Conservation (phyloP, 2,113 vertebrate species). For the Eubucco bourcierii region DNA sequence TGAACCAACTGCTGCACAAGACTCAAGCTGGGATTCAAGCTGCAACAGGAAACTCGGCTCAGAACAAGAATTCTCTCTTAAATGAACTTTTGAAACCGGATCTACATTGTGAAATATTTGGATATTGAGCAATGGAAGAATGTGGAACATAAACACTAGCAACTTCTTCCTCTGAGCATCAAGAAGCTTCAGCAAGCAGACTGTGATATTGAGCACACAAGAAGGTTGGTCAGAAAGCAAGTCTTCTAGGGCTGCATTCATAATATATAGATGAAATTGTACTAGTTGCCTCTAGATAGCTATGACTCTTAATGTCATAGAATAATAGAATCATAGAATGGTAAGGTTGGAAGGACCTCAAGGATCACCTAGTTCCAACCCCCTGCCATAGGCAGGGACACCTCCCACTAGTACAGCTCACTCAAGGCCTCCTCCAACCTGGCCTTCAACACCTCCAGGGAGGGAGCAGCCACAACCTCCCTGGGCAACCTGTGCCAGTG, state of each 20-base stretch:
- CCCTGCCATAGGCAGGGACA: no score
- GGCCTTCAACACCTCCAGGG: no score
- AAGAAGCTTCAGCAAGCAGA: constrained; percentile 36
- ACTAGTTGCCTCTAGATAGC: neutral
- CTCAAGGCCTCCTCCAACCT: no score
- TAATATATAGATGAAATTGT: neutral
- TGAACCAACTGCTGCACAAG: constrained; percentile 34
- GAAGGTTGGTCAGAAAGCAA: neutral
- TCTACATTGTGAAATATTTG: constrained; percentile 57
- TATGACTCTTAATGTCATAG: neutral
- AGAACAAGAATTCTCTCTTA: constrained; percentile 47
- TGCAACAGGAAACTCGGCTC: constrained; percentile 51
- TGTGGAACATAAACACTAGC: constrained; percentile 46
- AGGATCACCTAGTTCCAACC: no score
- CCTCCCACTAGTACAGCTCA: no score
- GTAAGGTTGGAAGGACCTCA: no score
- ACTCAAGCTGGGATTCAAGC: constrained; percentile 10
- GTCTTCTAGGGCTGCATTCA: neutral
- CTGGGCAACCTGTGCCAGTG: no score
- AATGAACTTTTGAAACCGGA: constrained; percentile 57
- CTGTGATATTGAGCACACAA: neutral
- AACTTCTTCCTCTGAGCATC: neutral
- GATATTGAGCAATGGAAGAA: constrained; percentile 56
- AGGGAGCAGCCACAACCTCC: no score
- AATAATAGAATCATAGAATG: no score